These are phyloP conservation scores for Camponotus floridanus DNA, from an alignment of 1,140 invertebrate species.

Conservation along the genomic window DNA sequence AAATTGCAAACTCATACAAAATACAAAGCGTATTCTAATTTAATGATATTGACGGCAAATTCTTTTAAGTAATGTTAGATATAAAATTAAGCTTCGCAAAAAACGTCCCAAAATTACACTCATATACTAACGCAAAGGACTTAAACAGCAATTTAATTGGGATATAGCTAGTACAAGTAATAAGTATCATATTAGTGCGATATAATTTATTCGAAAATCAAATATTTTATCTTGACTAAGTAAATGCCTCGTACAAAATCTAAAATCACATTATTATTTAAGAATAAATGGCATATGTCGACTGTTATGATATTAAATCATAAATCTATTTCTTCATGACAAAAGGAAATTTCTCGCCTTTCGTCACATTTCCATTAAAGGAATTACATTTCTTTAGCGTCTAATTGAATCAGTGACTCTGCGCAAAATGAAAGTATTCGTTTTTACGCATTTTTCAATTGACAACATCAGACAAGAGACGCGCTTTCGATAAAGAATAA, in stretches of 20 bases:
- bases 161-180: not conserved
- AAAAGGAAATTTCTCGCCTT: not conserved
- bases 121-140: not conserved
- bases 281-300: not conserved
- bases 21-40: not conserved
- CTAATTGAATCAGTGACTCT: not conserved
- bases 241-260: not conserved
- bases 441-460: conserved; percentile 3
- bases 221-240: conserved; percentile 12
- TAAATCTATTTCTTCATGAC: not conserved
- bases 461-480: not conserved
- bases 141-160: conserved; percentile 22
- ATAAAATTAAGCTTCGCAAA: conserved; percentile 6
- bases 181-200: not conserved
- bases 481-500: conserved; percentile 1
- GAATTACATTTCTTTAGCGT: not conserved
- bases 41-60: conserved; percentile 11
- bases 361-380: not conserved
- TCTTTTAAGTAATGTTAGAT: not conserved
- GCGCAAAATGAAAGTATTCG: not conserved
- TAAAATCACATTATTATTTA: conserved; percentile 17
- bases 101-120: conserved; percentile 3
- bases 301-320: not conserved
- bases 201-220: conserved; percentile 34
- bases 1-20: not conserved